Evolutionary conservation across 2,888 invertebrate genomes (phyloP).

Genomic region (Pediacus dermestoides): DNA sequence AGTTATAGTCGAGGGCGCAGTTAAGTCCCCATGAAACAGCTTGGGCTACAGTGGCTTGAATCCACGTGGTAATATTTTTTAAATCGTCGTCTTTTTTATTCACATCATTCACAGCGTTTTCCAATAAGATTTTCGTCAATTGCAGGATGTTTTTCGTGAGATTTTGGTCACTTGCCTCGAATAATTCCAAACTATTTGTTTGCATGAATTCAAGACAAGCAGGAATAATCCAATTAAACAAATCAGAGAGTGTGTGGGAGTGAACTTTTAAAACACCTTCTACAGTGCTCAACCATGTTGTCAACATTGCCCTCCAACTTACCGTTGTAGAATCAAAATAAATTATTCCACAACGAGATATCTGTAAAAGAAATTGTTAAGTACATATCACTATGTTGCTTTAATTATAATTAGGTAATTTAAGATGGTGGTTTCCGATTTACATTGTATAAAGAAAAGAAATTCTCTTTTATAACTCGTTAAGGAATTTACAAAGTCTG

Average conservation of each 20-base stretch:
- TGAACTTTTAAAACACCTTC: too few relatives aligned
- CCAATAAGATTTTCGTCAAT: constrained; percentile 44
- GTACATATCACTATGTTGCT: too few relatives aligned
- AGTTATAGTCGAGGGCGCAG: constrained; percentile 55
- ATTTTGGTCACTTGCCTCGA: constrained; percentile 42
- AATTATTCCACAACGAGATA: constrained; percentile 63
- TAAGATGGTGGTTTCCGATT: too few relatives aligned
- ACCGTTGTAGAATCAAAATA: constrained; percentile 56
- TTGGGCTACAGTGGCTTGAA: constrained; percentile 54
- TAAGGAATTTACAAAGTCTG: too few relatives aligned
- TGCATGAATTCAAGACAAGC: constrained; percentile 54
- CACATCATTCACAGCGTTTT: constrained; percentile 37
- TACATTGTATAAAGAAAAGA: too few relatives aligned
- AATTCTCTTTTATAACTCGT: too few relatives aligned
- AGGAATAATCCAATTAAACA: constrained; percentile 57
- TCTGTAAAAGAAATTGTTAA: constrained; percentile 31
- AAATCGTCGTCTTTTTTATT: constrained; percentile 41
- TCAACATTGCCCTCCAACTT: constrained; percentile 55
- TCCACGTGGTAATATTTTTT: constrained; percentile 52
- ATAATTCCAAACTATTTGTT: constrained; percentile 44
- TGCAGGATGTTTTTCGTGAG: constrained; percentile 42
- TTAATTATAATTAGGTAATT: too few relatives aligned
- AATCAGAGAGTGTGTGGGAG: constrained; percentile 33
- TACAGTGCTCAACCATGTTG: constrained; percentile 53
- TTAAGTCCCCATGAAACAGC: constrained; percentile 76